Evolutionary conservation across 2,113 vertebrate genomes (phyloP).

Genomic region (Clarias batrachus): DNA sequence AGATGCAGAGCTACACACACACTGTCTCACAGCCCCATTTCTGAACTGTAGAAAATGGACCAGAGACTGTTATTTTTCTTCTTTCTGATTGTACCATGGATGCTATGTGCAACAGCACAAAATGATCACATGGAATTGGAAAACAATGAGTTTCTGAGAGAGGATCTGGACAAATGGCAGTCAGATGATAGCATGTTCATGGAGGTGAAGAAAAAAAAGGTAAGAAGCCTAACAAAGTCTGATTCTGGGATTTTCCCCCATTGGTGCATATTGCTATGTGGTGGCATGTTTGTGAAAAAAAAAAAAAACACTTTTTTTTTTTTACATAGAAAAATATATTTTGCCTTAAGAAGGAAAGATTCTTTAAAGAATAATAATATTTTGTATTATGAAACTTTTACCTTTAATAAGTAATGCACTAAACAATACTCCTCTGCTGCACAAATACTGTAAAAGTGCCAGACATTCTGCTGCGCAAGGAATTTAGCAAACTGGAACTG

Average conservation of each 20-base stretch:
- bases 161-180: slow-evolving; percentile 20
- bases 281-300: not conserved
- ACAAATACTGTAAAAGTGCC: not conserved
- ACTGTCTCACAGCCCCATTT: not conserved
- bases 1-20: slow-evolving; percentile 66
- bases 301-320: no score
- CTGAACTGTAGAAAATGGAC: slow-evolving; percentile 71
- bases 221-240: slow-evolving; percentile 44
- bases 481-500: slow-evolving; percentile 16
- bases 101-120: slow-evolving; percentile 65
- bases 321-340: no score
- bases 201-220: slow-evolving; percentile 57
- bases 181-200: slow-evolving; percentile 23
- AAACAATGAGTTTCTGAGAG: slow-evolving; percentile 12
- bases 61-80: slow-evolving; percentile 70
- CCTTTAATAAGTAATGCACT: not conserved
- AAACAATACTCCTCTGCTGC: not conserved
- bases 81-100: slow-evolving; percentile 71
- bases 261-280: not conserved
- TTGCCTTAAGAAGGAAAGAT: not conserved
- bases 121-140: slow-evolving; percentile 32
- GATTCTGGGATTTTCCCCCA: not conserved
- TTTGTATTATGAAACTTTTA: not conserved
- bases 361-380: not conserved
- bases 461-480: not conserved